Evolutionary conservation across 2,888 invertebrate genomes (phyloP).

Genomic region (Xanthia togata): DNA sequence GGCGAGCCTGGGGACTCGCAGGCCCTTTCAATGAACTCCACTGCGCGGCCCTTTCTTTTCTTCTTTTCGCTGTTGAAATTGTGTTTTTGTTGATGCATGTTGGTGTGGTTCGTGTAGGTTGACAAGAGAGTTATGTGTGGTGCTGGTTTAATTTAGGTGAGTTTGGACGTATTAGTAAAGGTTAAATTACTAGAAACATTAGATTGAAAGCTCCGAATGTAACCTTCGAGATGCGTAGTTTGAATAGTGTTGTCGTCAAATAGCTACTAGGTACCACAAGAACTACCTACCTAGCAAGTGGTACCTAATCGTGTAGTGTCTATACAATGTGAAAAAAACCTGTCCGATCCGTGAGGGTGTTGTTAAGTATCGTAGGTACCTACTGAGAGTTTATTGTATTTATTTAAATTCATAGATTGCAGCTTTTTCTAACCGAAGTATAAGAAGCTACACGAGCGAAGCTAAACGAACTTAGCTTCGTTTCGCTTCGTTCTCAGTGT

Average conservation of each 20-base stretch:
- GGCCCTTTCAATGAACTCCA: constrained; percentile 55
- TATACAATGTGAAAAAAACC: no score
- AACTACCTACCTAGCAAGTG: not conserved
- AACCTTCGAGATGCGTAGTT: not conserved
- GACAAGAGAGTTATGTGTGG: not conserved
- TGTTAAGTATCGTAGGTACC: no score
- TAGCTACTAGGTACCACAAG: not conserved
- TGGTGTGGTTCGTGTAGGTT: constrained; percentile 16
- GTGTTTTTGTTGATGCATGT: constrained; percentile 56
- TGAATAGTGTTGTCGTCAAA: not conserved
- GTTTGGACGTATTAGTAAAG: not conserved
- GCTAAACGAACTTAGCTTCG: no score
- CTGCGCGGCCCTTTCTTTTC: constrained; percentile 34
- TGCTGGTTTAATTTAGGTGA: constrained; percentile 5
- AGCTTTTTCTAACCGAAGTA: no score
- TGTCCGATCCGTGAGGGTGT: no score
- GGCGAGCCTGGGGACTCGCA: constrained; percentile 46
- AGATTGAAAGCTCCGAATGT: not conserved
- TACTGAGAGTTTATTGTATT: no score
- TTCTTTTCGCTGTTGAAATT: constrained; percentile 52
- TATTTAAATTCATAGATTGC: no score
- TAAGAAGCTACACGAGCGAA: no score
- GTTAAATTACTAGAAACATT: not conserved
- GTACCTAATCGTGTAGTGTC: not conserved
- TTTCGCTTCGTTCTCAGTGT: no score